A percentile compares a stretch with the other conserved stretches of the same genome.
Evolutionary conservation across 2,797 vertebrate species (phyloP).

Genomic region (Tapera naevia): DNA sequence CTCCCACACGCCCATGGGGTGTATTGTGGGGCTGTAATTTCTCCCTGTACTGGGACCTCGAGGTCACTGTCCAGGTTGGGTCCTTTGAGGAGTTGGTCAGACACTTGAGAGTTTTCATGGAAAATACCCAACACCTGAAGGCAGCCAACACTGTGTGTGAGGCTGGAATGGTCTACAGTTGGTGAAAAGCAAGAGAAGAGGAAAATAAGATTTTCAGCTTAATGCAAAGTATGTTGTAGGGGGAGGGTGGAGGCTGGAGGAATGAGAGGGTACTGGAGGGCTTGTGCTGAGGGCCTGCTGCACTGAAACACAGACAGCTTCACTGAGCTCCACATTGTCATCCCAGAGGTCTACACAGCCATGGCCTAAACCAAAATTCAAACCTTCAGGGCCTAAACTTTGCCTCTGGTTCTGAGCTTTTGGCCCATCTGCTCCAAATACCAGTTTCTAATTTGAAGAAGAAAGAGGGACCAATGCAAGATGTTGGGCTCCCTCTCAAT

Average conservation of each 20-base stretch:
- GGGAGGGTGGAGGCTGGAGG: background rate
- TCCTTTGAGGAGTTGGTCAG: background rate
- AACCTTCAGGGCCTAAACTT: background rate
- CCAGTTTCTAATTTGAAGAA: background rate
- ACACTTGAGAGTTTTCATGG: background rate
- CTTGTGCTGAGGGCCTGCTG: background rate
- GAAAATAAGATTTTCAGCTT: background rate
- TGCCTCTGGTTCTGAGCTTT: background rate
- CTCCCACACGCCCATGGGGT: background rate
- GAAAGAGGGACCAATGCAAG: background rate
- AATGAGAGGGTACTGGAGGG: background rate
- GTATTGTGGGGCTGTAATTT: background rate
- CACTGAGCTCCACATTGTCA: background rate
- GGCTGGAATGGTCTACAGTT: too few relatives aligned
- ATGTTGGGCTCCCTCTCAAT: background rate
- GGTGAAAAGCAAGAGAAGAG: background rate
- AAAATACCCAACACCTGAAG: background rate
- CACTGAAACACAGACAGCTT: background rate
- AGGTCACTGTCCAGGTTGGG: background rate
- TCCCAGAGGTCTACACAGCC: background rate
- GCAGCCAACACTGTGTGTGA: background rate
- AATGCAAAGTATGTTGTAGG: background rate
- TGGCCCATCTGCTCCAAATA: background rate
- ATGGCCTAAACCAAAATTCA: background rate
- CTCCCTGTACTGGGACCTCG: rapidly evolving